Evolutionary conservation across 23 tunicate species (phyloP), one percentile per base, ranked within the genome.

Genomic region (Oikopleura vanhoeffeni): DNA sequence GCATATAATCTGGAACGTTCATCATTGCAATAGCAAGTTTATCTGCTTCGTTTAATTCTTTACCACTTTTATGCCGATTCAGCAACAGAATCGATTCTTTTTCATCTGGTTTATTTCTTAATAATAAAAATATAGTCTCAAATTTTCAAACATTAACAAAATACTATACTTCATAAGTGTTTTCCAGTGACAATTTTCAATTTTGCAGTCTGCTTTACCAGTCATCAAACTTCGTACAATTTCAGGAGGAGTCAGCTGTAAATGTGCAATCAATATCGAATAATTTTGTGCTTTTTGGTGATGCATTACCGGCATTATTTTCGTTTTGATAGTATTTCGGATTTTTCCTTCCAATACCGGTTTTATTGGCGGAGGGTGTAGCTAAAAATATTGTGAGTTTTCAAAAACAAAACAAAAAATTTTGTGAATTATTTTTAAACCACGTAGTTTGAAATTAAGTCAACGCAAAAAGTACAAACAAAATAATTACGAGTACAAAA

Each of bases 41-140:
- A 71, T 71, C 79, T 13, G 79, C 79, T 71, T 71, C 79, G 38
- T 71, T 71, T 3, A 71, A 18, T 32, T 71, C 79, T 13, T 18
- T 4, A 2, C 79, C 32, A 13, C 34, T 13, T 2, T 71, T 33
- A 30, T 13, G 27, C 38, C 35, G 27, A 13, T 71, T 38, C 4
- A 71, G 38, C 3, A 71, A 13, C 4, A 2, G 3, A 2, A 2
- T 3, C 35, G 35, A 71, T 30, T 71, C 79, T 30, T 32, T 28
- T 71, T 71, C 79, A 38, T 71, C 79, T 71, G 79, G 79, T 3
- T 13, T 18, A 30, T 71, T 71, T 71, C 79, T 71, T 2, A 30
- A 71, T 18, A 18, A 49, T 8, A 49, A 18, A 18, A 49, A 8
- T 18, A 49, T 8, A 49, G 60, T 49, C n/a, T n/a, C n/a, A n/a